Evolutionary conservation across 2,113 vertebrate genomes (phyloP).

Genomic region (Rhineura floridana): DNA sequence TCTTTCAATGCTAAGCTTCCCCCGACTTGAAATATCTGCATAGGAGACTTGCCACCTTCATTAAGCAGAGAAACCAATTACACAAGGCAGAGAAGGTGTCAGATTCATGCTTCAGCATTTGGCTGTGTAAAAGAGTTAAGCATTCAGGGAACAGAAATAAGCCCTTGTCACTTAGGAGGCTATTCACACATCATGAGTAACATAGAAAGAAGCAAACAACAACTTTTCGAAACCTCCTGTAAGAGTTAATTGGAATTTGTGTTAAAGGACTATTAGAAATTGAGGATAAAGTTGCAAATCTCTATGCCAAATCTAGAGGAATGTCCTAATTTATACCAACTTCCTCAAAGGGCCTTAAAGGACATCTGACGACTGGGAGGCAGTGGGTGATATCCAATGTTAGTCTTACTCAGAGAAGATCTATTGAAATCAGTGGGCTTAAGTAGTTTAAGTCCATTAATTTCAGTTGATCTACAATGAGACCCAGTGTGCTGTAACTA

Average conservation of each 20-base stretch:
- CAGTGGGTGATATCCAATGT: too few relatives aligned
- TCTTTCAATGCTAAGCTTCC: neutral
- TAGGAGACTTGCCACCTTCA: neutral
- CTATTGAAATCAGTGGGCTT: too few relatives aligned
- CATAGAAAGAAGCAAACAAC: conserved; percentile 9
- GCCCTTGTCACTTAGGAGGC: conserved; percentile 1
- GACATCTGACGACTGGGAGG: neutral
- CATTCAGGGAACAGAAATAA: neutral
- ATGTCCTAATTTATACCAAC: neutral
- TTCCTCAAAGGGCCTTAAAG: neutral
- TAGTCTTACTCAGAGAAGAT: too few relatives aligned
- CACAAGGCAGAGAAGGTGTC: neutral
- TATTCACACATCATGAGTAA: conserved; percentile 6
- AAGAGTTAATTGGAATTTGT: conserved; percentile 4
- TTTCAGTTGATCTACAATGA: too few relatives aligned
- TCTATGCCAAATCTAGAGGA: neutral
- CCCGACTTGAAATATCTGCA: conserved; percentile 9
- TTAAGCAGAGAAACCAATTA: conserved; percentile 19
- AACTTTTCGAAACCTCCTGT: neutral
- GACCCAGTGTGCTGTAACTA: too few relatives aligned
- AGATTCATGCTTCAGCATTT: conserved; percentile 1
- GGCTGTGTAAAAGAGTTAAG: neutral
- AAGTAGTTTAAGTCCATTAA: too few relatives aligned
- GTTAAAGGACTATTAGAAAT: conserved; percentile 8
- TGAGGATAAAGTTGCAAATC: neutral